Base-by-base conservation (phyloP, 2,797 vertebrate genomes). In the Anniella stebbinsi region DNA sequence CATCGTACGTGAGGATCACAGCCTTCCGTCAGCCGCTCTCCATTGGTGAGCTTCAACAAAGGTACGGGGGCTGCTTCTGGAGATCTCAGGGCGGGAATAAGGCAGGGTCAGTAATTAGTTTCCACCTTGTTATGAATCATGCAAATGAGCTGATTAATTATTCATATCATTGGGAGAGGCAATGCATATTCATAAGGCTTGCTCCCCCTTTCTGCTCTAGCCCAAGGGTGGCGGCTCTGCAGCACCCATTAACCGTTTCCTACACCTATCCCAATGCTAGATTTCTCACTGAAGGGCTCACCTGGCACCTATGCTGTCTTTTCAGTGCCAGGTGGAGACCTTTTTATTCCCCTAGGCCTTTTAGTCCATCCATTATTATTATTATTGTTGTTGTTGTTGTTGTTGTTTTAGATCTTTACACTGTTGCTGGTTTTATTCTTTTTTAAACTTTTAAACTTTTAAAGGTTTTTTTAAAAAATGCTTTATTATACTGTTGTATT, bases 391-490 rank as follows among this genome's bases (percentile, higher is more conserved):
- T n/a, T n/a, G n/a, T n/a, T n/a, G n/a, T n/a, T 63, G 17, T 11
- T 63, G 17, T 63, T 63, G 21, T 48, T 57, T 57, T 57, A 13
- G 1, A 57, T 57, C 54, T 57, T 57, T 57, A 57, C 54, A 57
- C 54, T 15, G 12, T 12, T 57, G 54, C 54, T 57, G 54, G 54
- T 25, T 63, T 63, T 25, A 63, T 6, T 63, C 60, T 63, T 21
- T 63, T 63, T 23, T 23, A 63, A 23, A 63, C 48, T 48, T 48
- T 48, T 98, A 95, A 93, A 2, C 4, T 63, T 21, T 21, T 63
- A 23, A 63, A 63, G 60, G 60, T 21, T 63, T 63, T 63, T 63
- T 23, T 63, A 23, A 4, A 85, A 54, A n/a, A 63, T 63, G 60
- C 60, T 63, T 63, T 25, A 63, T 63, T 63, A 25, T 63, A 7